Evolutionary conservation across 1,140 invertebrate genomes (phyloP).

Genomic region (Hylaeus anthracinus): DNA sequence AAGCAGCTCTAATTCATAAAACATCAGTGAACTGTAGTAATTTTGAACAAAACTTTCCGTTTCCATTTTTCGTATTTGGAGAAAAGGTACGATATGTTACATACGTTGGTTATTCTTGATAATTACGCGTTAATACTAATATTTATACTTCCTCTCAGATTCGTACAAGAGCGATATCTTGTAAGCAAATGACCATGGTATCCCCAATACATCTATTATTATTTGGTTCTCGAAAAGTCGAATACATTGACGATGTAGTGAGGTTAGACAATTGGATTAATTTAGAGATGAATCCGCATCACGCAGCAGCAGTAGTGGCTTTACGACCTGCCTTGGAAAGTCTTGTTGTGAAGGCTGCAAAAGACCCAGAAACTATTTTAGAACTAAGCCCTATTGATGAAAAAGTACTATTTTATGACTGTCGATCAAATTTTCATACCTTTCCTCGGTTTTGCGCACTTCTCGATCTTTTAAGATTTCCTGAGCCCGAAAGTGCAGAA

Average conservation of each 20-base stretch:
- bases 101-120: not conserved
- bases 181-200: conserved; percentile 98
- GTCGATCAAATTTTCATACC: too few species aligned
- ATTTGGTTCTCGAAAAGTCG: conserved; percentile 94
- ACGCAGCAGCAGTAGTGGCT: conserved; percentile 91
- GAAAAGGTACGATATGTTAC: conserved; percentile 87
- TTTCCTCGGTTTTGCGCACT: too few species aligned
- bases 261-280: conserved; percentile 96
- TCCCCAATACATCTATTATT: conserved; percentile 95
- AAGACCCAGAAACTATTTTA: conserved; percentile 87
- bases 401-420: conserved; percentile 75
- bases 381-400: conserved; percentile 82
- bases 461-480: too few species aligned
- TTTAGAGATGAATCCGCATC: conserved; percentile 89
- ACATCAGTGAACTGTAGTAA: conserved; percentile 98
- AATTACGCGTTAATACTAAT: not conserved
- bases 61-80: conserved; percentile 98
- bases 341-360: conserved; percentile 89
- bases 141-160: conserved; percentile 82
- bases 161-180: conserved; percentile 96
- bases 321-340: conserved; percentile 93
- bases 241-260: conserved; percentile 86
- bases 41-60: conserved; percentile 91
- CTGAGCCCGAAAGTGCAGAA: too few species aligned
- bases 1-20: conserved; percentile 96